A percentile compares a stretch with the other conserved stretches of the same genome.
Conservation (phyloP, 2,888 invertebrate genomes). For the Temnothorax rugatulus region DNA sequence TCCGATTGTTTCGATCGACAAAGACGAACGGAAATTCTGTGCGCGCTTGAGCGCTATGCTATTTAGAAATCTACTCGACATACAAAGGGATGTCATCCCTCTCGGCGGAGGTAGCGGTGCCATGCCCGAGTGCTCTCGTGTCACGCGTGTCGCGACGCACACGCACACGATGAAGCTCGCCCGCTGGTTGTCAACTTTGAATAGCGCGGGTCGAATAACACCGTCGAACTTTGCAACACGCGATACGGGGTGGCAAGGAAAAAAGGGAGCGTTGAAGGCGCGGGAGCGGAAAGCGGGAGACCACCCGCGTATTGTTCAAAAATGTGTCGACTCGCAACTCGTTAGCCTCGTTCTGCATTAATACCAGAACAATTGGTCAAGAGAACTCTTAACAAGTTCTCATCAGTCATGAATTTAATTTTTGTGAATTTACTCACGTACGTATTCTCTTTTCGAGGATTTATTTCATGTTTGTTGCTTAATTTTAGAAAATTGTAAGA, state of each 20-base stretch:
- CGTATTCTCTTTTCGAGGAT: neutral
- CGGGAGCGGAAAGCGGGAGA: neutral
- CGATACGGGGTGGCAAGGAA: slow-evolving; percentile 1
- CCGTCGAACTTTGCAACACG: slow-evolving; percentile 37
- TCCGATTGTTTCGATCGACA: slow-evolving; percentile 20
- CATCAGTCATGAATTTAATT: neutral
- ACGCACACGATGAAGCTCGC: slow-evolving; percentile 11
- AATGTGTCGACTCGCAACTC: slow-evolving; percentile 29
- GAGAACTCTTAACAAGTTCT: neutral
- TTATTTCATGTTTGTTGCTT: slow-evolving; percentile 4
- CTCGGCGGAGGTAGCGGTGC: slow-evolving; percentile 40
- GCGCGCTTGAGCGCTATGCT: slow-evolving; percentile 45
- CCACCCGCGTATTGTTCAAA: slow-evolving; percentile 27
- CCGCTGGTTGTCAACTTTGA: slow-evolving; percentile 40
- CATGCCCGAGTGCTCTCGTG: slow-evolving; percentile 58
- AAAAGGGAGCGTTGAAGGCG: slow-evolving; percentile 1
- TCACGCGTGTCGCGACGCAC: slow-evolving; percentile 44
- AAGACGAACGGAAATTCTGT: neutral
- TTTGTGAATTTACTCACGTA: slow-evolving; percentile 2
- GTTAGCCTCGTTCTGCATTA: neutral
- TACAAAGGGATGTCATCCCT: slow-evolving; percentile 70
- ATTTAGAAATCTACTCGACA: slow-evolving; percentile 69
- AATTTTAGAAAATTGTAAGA: neutral
- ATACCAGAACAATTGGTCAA: neutral
- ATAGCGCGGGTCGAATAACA: slow-evolving; percentile 41